phyloP scores from a whole-genome alignment of 2,888 invertebrate species.

The Matsumyia berberina region DNA sequence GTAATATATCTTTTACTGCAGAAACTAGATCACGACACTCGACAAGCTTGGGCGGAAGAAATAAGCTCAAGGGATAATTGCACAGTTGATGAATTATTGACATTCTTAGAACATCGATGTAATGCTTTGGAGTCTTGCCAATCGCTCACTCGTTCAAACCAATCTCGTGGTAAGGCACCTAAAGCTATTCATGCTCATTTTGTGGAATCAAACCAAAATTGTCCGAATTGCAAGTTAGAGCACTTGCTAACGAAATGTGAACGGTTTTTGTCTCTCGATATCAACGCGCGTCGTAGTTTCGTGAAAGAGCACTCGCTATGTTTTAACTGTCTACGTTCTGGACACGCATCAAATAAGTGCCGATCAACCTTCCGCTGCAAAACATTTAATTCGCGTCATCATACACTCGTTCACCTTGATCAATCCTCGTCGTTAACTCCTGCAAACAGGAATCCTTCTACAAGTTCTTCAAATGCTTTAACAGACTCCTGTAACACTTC shows the following conservation, averaged over 20 bases:
- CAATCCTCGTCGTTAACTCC: background rate
- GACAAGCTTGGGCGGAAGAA: constrained; percentile 10
- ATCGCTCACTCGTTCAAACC: constrained; percentile 1
- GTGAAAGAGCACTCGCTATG: background rate
- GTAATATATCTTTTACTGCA: constrained; percentile 9
- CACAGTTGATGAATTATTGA: background rate
- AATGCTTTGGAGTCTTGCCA: constrained; percentile 14
- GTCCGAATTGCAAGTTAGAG: no score
- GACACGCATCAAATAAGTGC: constrained; percentile 7
- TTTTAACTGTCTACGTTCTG: background rate
- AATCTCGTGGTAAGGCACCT: constrained; percentile 1
- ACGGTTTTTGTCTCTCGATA: background rate
- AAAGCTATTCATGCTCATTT: no score
- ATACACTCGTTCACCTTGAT: background rate
- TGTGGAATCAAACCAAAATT: no score
- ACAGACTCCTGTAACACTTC: no score
- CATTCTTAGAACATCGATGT: background rate
- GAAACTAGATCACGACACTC: constrained; percentile 7
- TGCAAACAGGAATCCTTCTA: no score
- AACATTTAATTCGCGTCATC: background rate
- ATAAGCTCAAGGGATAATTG: constrained; percentile 3
- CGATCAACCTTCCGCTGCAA: background rate
- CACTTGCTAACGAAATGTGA: background rate
- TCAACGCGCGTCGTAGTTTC: background rate
- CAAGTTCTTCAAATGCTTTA: background rate